phyloP scores from a whole-genome alignment of 2,113 vertebrate genomes.

The Microtus pennsylvanicus region DNA sequence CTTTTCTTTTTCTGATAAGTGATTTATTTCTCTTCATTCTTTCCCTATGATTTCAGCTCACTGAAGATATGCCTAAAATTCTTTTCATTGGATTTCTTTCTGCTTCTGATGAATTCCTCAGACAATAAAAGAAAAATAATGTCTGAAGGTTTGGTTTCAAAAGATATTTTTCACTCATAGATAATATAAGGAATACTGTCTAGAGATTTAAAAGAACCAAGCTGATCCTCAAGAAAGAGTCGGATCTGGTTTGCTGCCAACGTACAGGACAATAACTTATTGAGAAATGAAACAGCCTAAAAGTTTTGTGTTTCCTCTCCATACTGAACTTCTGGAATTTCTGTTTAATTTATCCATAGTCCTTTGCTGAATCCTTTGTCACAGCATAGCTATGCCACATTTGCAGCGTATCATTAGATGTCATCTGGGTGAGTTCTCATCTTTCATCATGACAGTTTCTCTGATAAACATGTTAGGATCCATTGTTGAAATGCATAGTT shows the following conservation, averaged over 20 bases:
- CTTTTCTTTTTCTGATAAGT: conserved; percentile 49
- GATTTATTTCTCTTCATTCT: conserved; percentile 47
- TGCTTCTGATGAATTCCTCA: conserved; percentile 21
- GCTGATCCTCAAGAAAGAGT: neutral
- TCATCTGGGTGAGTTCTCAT: neutral
- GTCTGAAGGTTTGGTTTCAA: neutral
- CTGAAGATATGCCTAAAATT: conserved; percentile 32
- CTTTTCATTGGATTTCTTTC: conserved; percentile 54
- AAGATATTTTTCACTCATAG: neutral
- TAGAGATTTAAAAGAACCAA: neutral
- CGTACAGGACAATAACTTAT: neutral
- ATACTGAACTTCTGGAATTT: neutral
- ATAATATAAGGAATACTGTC: neutral
- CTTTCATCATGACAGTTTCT: neutral
- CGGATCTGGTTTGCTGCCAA: neutral
- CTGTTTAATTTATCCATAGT: neutral
- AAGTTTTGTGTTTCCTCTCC: neutral
- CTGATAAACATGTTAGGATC: neutral
- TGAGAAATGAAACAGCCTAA: neutral
- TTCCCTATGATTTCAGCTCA: conserved; percentile 56
- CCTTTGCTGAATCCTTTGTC: neutral
- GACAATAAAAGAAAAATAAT: conserved; percentile 22
- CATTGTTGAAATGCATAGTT: neutral
- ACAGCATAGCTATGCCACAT: neutral
- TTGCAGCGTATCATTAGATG: neutral